These are phyloP conservation scores for Hoplodrina blanda DNA, from an alignment of 2,888 invertebrate species.

Conservation along the genomic window DNA sequence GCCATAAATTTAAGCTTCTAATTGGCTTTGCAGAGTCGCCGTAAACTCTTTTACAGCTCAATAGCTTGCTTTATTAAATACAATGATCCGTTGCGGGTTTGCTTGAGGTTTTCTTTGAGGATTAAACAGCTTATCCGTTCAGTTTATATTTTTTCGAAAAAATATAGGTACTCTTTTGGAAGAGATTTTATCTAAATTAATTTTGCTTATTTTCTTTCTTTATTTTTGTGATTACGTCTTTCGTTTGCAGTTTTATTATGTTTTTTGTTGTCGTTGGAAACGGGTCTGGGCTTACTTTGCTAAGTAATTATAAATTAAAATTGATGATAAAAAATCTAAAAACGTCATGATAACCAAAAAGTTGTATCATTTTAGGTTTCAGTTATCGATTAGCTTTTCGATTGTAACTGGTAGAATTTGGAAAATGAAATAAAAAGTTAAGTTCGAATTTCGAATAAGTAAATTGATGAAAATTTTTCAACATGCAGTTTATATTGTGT, in stretches of 20 bases:
- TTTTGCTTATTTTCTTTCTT: neutral
- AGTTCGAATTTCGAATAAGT: neutral
- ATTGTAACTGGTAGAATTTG: neutral
- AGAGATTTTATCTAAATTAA: neutral
- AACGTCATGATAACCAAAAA: no score
- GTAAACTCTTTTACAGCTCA: slow-evolving; percentile 88
- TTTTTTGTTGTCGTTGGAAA: neutral
- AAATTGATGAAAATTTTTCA: slow-evolving; percentile 25
- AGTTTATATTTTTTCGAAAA: neutral
- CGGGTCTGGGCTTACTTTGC: no score
- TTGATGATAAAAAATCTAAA: no score
- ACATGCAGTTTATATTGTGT: slow-evolving; percentile 13
- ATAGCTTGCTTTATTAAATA: slow-evolving; percentile 83
- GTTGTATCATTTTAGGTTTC: no score
- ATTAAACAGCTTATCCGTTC: neutral
- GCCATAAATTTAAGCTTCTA: slow-evolving; percentile 87
- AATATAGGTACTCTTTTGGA: neutral
- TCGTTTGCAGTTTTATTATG: neutral
- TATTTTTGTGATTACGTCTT: neutral
- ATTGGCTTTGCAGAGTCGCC: slow-evolving; percentile 84
- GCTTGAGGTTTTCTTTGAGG: slow-evolving; percentile 11
- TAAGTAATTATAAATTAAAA: no score
- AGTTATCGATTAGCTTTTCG: neutral
- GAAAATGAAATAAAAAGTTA: slow-evolving; percentile 1
- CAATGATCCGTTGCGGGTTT: slow-evolving; percentile 55